Percentiles rank a stretch among this genome's conserved stretches.
These are phyloP conservation scores for Trichogramma pretiosum DNA, from an alignment of 1,140 invertebrate genomes.

Conservation along the genomic window DNA sequence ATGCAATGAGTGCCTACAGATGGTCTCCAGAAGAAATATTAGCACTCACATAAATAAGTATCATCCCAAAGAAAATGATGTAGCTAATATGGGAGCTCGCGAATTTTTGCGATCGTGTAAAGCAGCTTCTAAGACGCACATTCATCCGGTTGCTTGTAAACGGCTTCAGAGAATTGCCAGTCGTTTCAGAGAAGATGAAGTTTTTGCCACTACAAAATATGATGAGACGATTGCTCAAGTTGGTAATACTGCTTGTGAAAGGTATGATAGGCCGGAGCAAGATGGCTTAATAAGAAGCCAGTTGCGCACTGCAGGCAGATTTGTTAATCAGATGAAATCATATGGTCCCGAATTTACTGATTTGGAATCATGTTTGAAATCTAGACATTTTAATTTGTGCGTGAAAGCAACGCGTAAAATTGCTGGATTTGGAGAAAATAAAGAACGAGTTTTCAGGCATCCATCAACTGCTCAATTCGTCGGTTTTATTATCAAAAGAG, in stretches of 20 bases:
- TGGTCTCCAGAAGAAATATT: no score
- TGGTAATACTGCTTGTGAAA: not conserved
- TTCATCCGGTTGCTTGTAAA: no score
- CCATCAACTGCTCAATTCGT: not conserved
- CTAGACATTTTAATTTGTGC: not conserved
- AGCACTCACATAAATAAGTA: no score
- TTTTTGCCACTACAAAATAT: not conserved
- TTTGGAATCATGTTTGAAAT: not conserved
- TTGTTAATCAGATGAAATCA: not conserved
- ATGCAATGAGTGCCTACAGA: no score
- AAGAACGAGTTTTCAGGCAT: not conserved
- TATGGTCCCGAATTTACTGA: not conserved
- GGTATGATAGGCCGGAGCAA: not conserved
- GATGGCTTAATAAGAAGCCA: not conserved
- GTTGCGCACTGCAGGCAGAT: not conserved
- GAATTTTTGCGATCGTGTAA: no score
- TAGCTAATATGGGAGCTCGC: no score
- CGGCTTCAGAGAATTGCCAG: no score
- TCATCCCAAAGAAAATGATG: no score
- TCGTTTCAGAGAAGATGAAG: not conserved
- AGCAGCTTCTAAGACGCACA: no score
- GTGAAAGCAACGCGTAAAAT: not conserved
- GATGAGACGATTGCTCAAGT: not conserved
- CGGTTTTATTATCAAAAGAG: not conserved
- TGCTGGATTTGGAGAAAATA: not conserved